Base-by-base conservation (phyloP, 2,888 invertebrate genomes). In the Anticlea derivata region DNA sequence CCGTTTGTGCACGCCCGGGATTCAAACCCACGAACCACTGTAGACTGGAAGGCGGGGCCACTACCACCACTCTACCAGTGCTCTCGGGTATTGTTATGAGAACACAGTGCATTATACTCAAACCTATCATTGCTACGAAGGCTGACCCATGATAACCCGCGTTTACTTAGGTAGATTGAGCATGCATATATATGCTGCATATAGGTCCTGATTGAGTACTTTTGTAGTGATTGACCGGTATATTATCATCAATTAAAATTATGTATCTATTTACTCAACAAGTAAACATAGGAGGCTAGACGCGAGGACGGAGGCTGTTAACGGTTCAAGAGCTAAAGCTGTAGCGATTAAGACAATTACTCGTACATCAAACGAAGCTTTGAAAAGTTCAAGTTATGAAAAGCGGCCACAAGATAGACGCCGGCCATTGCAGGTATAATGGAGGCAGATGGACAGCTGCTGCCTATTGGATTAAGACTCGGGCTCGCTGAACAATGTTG, bases 101-200 rank as follows among this genome's bases (percentile, higher is more conserved):
- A 43, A 30, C 29, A 44, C 11, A 44, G 49, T 55, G 54, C 59
- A 60, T 51, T 50, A 50, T 40, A 43, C 39, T 45, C 27, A 49
- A n/a, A n/a, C n/a, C n/a, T n/a, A n/a, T n/a, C n/a, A n/a, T n/a
- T 47, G 35, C 27, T 24, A 35, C 38, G 37, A 35, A 31, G 33
- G 13, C 27, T 37, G 50, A 50, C 53, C 57, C 26, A 5, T 12
- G 60, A 55, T 60, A 60, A 60, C 57, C 60, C 38, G 20, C 6
- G 33, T 40, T 13, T 38, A 45, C 45, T 35, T 13, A 7, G 27
- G 11, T 37, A 23, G 20, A 39, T 33, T 27, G 13, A 7, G 11
- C 5, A 26, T 10, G 27, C 7, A 30, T 1, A 30, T 1, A 7
- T 2, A 1, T 2, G 12, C 7, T 5, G 6, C 5, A 1, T 5